These are phyloP conservation scores for Shinisaurus crocodilurus DNA, from an alignment of 2,113 vertebrate species.

Conservation along the genomic window DNA sequence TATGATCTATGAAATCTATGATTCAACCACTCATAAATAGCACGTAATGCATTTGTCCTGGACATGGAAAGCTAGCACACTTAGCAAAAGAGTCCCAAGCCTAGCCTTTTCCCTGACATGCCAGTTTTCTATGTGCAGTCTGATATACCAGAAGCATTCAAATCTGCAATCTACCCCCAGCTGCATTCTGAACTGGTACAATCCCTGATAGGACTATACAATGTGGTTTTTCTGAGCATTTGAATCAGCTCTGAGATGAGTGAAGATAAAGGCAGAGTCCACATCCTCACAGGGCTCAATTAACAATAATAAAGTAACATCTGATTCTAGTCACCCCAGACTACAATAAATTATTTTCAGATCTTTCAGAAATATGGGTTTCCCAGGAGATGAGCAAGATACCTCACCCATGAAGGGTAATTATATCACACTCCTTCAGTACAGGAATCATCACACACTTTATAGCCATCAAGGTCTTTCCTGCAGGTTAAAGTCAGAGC, in stretches of 20 bases:
- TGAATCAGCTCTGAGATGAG: neutral
- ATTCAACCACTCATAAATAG: neutral
- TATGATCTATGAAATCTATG: too few relatives aligned
- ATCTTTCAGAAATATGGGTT: neutral
- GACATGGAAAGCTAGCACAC: neutral
- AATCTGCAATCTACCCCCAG: neutral
- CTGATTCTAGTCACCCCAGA: constrained; percentile 5
- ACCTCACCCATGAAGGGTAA: constrained; percentile 28
- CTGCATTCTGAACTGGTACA: neutral
- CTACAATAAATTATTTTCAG: constrained; percentile 11
- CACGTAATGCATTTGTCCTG: neutral
- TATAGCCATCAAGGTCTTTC: neutral
- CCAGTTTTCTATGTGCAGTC: neutral
- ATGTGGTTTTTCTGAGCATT: neutral
- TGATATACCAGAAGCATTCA: neutral
- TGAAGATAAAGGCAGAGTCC: constrained; percentile 13
- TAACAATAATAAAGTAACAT: constrained; percentile 31
- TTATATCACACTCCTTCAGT: neutral
- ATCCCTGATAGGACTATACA: neutral
- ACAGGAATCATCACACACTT: neutral
- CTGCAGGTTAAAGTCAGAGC: neutral
- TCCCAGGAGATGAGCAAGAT: neutral
- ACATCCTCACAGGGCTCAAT: constrained; percentile 26
- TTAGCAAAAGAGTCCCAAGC: neutral
- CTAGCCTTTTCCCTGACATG: neutral